Base-by-base conservation (phyloP, 2,888 invertebrate species). In the Dione juno region DNA sequence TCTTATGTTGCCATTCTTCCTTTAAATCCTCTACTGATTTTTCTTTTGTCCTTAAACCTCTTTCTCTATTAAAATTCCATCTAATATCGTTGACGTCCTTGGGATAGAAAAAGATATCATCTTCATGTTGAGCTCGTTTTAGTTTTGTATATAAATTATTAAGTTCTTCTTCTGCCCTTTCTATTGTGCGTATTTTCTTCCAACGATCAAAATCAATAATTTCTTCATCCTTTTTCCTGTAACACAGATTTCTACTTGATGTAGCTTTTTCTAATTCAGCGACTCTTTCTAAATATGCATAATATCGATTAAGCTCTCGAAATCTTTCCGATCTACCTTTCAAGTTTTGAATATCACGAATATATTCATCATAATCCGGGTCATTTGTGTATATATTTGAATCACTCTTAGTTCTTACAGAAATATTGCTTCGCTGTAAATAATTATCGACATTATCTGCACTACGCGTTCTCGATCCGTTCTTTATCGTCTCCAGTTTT, bases 161-260 rank as follows among this genome's bases (percentile, higher is more conserved):
- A 70, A 98, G 88, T 87, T 98, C 98, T 77, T 95, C 95, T 84
- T 97, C 97, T 0, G 97, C 97, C 76, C 95, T 94, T 86, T 97
- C 97, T 76, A 96, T 95, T 8, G 94, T 94, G 67, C 97, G 94
- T 28, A 97, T 94, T 85, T 95, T 95, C 82, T 96, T 96, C 98
- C 98, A 98, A 70, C 97, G 94, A 76, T 98, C 97, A 82, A 96
- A 98, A 88, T 97, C 97, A 73, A 97, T 95, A 11, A 97, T 95
- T 84, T 97, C 97, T 78, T 96, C 96, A 80, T 96, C 96, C 84
- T 94, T 95, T 77, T 95, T 94, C 77, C 97, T 93, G 1, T 96
- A 96, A 64, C 95, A 94, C 63, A 97, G 90, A 79, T 96, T 96
- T 57, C 93, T 93, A 0, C 93, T 94, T 0, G 96, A 96, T 7